These are phyloP conservation scores for Loris lydekkerianus DNA, from an alignment of 2,797 vertebrate genomes.

Conservation along the genomic window DNA sequence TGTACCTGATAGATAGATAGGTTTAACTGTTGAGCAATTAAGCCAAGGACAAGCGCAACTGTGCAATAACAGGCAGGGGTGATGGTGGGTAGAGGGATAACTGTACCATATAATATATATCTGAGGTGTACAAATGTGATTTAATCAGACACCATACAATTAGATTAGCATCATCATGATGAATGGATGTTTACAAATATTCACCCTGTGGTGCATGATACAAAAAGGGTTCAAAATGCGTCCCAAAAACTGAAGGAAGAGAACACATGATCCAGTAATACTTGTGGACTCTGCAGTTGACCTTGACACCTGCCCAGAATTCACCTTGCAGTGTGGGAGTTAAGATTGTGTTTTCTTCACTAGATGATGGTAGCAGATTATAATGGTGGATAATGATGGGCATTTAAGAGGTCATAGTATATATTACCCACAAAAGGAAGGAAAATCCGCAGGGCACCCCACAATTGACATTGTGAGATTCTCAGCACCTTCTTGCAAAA, in stretches of 20 bases:
- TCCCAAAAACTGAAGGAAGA: not conserved
- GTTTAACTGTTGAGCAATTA: constrained; percentile 5
- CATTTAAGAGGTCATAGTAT: not conserved
- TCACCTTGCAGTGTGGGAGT: not conserved
- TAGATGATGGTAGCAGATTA: not conserved
- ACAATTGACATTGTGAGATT: not conserved
- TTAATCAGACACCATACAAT: constrained; percentile 1
- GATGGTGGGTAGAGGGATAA: not conserved
- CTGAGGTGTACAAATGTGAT: not conserved
- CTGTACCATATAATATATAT: not conserved
- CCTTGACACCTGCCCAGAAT: not conserved
- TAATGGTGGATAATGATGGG: not conserved
- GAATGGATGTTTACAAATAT: constrained; percentile 33
- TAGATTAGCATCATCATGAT: not conserved
- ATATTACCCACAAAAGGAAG: not conserved
- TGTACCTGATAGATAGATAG: not conserved
- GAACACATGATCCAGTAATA: not conserved
- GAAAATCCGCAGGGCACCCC: not conserved
- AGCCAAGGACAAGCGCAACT: not conserved
- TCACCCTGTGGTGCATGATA: not conserved
- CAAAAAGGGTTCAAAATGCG: not conserved
- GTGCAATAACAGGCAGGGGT: not conserved
- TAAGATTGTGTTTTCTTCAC: constrained; percentile 8
- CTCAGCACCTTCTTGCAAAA: not conserved
- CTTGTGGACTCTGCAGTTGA: not conserved